A percentile compares a stretch with the other conserved stretches of the same genome.
phyloP scores from a whole-genome alignment of 2,797 vertebrate genomes.

The Gobio occitaniae region DNA sequence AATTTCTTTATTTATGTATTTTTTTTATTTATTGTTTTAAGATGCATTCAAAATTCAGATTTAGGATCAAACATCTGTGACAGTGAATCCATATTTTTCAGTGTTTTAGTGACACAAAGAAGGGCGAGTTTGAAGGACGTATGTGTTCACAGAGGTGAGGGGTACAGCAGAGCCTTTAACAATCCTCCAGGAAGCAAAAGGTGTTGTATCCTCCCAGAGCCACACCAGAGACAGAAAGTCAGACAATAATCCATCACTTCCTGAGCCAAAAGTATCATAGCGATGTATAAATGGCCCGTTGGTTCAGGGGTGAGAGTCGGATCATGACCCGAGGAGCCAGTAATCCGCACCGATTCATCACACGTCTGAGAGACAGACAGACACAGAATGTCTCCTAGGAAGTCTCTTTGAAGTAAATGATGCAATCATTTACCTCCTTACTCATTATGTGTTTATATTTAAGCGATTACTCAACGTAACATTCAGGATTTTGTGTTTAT shows the following conservation, averaged over 20 bases:
- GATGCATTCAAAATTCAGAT: background rate
- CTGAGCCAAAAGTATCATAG: constrained; percentile 46
- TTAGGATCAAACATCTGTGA: background rate
- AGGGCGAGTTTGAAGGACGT: no score
- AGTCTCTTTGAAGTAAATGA: constrained; percentile 20
- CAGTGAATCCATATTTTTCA: background rate
- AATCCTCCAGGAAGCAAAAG: constrained; percentile 52
- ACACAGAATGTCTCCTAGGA: constrained; percentile 21
- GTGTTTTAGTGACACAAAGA: background rate
- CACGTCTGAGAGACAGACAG: constrained; percentile 16
- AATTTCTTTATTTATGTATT: no score
- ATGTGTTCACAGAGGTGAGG: background rate
- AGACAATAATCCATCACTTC: constrained; percentile 46
- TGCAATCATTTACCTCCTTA: constrained; percentile 27
- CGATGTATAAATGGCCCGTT: constrained; percentile 38
- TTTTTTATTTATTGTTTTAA: no score
- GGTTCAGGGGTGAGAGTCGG: constrained; percentile 44
- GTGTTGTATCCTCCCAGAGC: constrained; percentile 42
- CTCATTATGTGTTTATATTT: constrained; percentile 32
- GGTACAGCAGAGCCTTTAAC: background rate
- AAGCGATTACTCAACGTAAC: background rate
- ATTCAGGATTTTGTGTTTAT: constrained; percentile 26
- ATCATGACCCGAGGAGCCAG: constrained; percentile 51
- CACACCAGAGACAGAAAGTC: constrained; percentile 33
- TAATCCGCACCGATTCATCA: constrained; percentile 32